Evolutionary conservation across 2,113 vertebrate genomes (phyloP).

Genomic region (Mastomys coucha): DNA sequence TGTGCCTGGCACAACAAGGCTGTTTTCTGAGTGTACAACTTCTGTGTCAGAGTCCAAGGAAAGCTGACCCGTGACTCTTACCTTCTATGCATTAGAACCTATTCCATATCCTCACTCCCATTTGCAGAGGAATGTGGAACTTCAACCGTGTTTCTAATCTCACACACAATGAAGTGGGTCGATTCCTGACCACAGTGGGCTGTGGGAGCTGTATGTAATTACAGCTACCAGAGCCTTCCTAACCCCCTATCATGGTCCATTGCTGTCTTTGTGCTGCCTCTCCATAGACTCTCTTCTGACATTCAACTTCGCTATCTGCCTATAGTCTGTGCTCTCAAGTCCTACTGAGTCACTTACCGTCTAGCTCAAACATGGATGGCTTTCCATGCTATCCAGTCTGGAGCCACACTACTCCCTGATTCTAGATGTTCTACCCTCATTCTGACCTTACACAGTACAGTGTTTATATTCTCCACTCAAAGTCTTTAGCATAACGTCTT

Average conservation of each 20-base stretch:
- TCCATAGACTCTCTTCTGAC: neutral
- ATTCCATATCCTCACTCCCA: neutral
- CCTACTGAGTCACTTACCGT: neutral
- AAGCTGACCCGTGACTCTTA: neutral
- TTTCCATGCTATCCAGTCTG: conserved; percentile 1
- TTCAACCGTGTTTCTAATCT: neutral
- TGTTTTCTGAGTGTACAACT: neutral
- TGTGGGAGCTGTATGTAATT: neutral
- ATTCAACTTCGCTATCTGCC: neutral
- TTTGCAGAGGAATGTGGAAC: neutral
- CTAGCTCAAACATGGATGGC: neutral
- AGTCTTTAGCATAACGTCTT: neutral
- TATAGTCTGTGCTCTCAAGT: neutral
- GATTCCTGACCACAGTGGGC: neutral
- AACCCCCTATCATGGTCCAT: rapidly evolving
- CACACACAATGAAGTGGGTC: neutral
- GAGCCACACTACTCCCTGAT: neutral
- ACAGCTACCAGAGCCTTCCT: neutral
- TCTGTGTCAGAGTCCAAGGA: neutral
- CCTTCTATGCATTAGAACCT: neutral
- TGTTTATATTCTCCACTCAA: neutral
- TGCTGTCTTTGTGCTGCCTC: neutral
- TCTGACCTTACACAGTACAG: neutral
- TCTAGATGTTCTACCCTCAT: neutral
- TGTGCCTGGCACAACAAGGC: neutral